Conservation (phyloP, 1,140 invertebrate species). For the Dryas iulia region DNA sequence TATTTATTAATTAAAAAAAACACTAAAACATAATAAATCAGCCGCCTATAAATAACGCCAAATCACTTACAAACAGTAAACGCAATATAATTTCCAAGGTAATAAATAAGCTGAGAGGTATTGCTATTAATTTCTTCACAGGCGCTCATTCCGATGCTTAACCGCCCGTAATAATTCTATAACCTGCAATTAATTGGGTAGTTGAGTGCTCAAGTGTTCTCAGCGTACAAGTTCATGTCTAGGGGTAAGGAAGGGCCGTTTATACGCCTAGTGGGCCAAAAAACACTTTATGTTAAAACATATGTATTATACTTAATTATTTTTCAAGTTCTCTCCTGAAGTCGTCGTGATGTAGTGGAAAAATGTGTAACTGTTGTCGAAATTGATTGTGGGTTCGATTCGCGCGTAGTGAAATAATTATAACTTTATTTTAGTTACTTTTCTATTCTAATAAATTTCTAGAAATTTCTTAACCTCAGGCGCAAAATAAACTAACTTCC, state of each 20-base stretch:
- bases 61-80: conserved; percentile 19
- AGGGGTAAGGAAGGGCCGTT: not conserved
- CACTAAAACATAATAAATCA: not conserved
- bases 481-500: too few species aligned
- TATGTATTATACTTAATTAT: not conserved
- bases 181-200: conserved; percentile 32
- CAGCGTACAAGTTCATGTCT: conserved; percentile 7
- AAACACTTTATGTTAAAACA: not conserved
- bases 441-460: too few species aligned
- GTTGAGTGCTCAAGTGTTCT: conserved; percentile 24
- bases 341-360: too few species aligned
- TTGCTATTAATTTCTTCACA: conserved; percentile 28
- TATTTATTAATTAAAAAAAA: too few species aligned
- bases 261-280: not conserved
- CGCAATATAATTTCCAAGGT: conserved; percentile 9
- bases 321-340: not conserved
- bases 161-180: conserved; percentile 33
- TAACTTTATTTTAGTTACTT: too few species aligned
- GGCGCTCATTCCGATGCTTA: conserved; percentile 13
- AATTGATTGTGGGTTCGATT: too few species aligned
- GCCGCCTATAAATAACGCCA: not conserved
- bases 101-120: conserved; percentile 21
- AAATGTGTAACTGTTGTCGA: too few species aligned
- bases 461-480: too few species aligned
- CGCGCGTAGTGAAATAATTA: too few species aligned